Base-by-base conservation (phyloP, 2,888 invertebrate genomes). In the Aromia moschata region DNA sequence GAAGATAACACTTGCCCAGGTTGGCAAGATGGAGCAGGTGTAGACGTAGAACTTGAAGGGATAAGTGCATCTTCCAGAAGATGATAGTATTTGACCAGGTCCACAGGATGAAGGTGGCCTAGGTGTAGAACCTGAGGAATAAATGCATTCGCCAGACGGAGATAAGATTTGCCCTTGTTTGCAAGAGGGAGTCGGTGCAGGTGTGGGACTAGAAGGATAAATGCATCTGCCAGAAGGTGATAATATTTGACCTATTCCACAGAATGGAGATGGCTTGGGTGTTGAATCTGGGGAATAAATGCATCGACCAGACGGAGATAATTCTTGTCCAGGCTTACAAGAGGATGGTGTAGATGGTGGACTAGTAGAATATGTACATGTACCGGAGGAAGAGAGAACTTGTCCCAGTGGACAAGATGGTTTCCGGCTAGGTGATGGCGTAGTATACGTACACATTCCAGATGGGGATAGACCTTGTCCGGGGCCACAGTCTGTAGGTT, bases 171-270 rank as follows among this genome's bases (percentile, higher is more conserved):
- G 58, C 4, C 56, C 51, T 14, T 51, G 70, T 0, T 74, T 79
- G 12, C 76, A 63, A 1, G 38, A 18, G 5, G 36, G 31, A 25
- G 43, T 55, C 18, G 63, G 60, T 46, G 30, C 15, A 5, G 43
- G 33, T 16, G 18, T 30, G 9, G 45, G 33, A 18, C 9, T 16
- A 37, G 64, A 51, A 14, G 53, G 16, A 43, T 47, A 38, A 9
- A 17, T 46, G 9, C 56, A 51, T n/a, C 14, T 12, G 16, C 56
- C 56, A 44, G 56, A 43, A 25, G 30, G 4, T 30, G 56, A 57
- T 12, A 41, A n/a, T 31, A 79, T 80, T 7, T 70, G 61, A 0
- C 82, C 83, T 7, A 83, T 82, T 1, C 82, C 73, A 75, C 73
- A 82, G 0, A 79, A 62, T 70, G 62, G 5, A 67, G 71, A 1